A percentile compares a stretch with the other conserved stretches of the same genome.
Conservation (phyloP, 2,888 invertebrate genomes). For the Metallyticus violacea region DNA sequence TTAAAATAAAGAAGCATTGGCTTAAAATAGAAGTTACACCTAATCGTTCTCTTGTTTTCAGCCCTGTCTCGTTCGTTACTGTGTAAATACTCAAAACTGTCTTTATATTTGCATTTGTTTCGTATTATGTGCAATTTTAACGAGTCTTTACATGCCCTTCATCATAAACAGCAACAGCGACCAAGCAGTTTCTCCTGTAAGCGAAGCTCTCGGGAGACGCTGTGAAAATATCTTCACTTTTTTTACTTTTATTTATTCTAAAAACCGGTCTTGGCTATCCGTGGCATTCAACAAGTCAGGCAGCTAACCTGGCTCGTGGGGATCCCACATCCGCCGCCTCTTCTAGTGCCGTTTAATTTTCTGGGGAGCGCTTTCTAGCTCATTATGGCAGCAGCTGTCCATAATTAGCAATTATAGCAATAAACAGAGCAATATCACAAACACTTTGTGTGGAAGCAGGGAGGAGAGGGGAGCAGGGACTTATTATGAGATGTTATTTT, state of each 20-base stretch:
- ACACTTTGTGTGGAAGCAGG: background rate
- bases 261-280: background rate
- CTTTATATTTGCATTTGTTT: no score
- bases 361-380: background rate
- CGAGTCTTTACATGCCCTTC: no score
- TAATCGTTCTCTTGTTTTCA: no score
- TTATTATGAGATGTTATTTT: background rate
- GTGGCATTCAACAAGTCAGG: background rate
- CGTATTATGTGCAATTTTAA: no score
- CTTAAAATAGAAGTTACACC: no score
- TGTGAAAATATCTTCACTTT: background rate
- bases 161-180: no score
- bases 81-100: no score
- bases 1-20: no score
- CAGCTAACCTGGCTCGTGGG: background rate
- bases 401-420: background rate
- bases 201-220: background rate
- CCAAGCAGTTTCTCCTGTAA: no score
- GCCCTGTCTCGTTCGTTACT: no score
- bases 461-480: background rate
- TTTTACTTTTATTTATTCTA: background rate
- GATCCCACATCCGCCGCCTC: background rate
- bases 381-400: background rate
- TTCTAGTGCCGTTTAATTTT: background rate
- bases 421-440: background rate